These are phyloP conservation scores for Euura lappo DNA, from an alignment of 1,140 invertebrate species.

Conservation along the genomic window DNA sequence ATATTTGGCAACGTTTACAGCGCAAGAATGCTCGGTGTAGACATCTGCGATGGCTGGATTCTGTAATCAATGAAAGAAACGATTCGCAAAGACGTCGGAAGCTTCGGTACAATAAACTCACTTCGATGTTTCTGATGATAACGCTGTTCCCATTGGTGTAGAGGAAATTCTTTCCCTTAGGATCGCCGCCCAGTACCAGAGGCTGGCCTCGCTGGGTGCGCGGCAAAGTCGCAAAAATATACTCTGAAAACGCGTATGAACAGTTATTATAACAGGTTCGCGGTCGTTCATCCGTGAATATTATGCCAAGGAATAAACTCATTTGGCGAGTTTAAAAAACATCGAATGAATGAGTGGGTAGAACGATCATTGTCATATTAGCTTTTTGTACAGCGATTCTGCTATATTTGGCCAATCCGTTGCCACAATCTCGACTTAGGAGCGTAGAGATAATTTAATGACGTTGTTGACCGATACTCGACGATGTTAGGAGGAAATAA, in stretches of 20 bases:
- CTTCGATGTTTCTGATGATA: constrained; percentile 95
- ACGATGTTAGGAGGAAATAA: too few species aligned
- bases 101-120: constrained; percentile 54
- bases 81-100: not conserved
- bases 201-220: constrained; percentile 91
- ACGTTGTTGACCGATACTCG: too few species aligned
- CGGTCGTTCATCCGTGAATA: too few species aligned
- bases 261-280: too few species aligned
- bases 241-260: constrained; percentile 69
- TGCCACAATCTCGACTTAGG: too few species aligned
- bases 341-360: too few species aligned
- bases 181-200: constrained; percentile 92
- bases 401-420: too few species aligned
- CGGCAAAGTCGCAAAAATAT: constrained; percentile 91
- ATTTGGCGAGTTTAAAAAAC: too few species aligned
- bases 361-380: too few species aligned
- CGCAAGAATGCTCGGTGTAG: constrained; percentile 96
- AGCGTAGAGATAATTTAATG: too few species aligned
- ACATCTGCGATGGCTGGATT: constrained; percentile 92
- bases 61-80: constrained; percentile 60
- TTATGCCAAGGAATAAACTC: too few species aligned
- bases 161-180: constrained; percentile 96
- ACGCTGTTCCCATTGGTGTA: constrained; percentile 98
- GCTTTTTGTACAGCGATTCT: too few species aligned
- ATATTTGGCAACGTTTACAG: constrained; percentile 96